Base-by-base conservation (phyloP, 2,888 invertebrate genomes). In the Drosophila koepferae region DNA sequence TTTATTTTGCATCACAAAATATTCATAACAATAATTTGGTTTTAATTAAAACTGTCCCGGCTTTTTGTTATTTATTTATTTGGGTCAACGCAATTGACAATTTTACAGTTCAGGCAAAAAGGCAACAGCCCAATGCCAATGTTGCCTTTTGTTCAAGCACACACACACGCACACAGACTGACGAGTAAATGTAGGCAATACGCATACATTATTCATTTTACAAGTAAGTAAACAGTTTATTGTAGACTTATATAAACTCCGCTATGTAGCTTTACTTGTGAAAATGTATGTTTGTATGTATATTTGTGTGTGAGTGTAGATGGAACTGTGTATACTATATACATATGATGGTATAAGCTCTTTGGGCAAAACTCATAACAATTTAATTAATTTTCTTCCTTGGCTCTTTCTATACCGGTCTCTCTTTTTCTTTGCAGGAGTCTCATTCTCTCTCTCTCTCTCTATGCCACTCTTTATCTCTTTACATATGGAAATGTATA, bases 1-100 rank as follows among this genome's bases (percentile, higher is more conserved):
- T 72, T 77, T 81, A 74, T 67, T 69, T 65, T 67, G 79, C 80
- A 65, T 80, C 70, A 81, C 82, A 71, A 87, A 87, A 83, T 87
- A 83, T 83, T 87, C 85, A 85, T 85, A 73, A 74, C 74, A 82
- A 87, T 85, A 87, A 87, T 87, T 84, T 79, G 67, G 80, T 74
- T 85, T 86, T 85, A 83, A 87, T 83, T 87, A 83, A 83, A 82
- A 74, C 66, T 77, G 81, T 84, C 58, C 72, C 58, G 67, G 64
- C 43, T 58, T 70, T 78, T 72, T 79, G 68, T 73, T 76, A 74
- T 81, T 86, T 81, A 77, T 81, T 79, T 84, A 81, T 87, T 84
- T 79, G 69, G 83, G 79, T 77, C 77, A 73, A 73, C 69, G 68
- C 82, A 80, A 77, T 74, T 74, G 82, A 77, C 76, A 86, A 67